These are phyloP conservation scores for Maniola jurtina DNA, from an alignment of 1,140 invertebrate genomes.

Conservation along the genomic window DNA sequence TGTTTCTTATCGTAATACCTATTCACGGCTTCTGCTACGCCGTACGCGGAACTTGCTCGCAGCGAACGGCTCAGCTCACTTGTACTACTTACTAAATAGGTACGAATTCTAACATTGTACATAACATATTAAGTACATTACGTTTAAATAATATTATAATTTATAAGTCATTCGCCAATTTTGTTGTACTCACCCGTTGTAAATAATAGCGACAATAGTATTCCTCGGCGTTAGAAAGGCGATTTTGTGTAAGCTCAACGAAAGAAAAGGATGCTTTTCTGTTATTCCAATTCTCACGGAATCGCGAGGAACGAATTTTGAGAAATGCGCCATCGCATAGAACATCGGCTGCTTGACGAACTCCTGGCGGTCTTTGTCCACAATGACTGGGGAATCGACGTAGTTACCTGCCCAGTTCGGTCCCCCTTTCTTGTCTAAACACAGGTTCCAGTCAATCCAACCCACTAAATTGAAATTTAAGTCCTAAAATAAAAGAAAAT, in stretches of 20 bases:
- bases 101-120: no score
- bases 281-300: constrained; percentile 77
- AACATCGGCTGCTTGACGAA: constrained; percentile 95
- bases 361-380: constrained; percentile 79
- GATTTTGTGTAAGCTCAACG: constrained; percentile 33
- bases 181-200: constrained; percentile 46
- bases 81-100: no score
- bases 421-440: constrained; percentile 86
- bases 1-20: no score
- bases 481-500: constrained; percentile 74
- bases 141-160: no score
- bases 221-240: constrained; percentile 50
- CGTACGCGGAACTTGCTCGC: no score
- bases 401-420: constrained; percentile 88
- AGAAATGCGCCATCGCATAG: constrained; percentile 92
- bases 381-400: constrained; percentile 89
- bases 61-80: no score
- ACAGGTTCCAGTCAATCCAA: constrained; percentile 95
- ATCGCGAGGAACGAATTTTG: constrained; percentile 85
- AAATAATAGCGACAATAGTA: constrained; percentile 47
- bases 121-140: no score
- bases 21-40: no score
- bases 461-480: constrained; percentile 84
- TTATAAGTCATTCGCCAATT: no score
- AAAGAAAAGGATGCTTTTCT: constrained; percentile 22